Base-by-base conservation (phyloP, 2,888 invertebrate genomes). In the Graphium colonna region DNA sequence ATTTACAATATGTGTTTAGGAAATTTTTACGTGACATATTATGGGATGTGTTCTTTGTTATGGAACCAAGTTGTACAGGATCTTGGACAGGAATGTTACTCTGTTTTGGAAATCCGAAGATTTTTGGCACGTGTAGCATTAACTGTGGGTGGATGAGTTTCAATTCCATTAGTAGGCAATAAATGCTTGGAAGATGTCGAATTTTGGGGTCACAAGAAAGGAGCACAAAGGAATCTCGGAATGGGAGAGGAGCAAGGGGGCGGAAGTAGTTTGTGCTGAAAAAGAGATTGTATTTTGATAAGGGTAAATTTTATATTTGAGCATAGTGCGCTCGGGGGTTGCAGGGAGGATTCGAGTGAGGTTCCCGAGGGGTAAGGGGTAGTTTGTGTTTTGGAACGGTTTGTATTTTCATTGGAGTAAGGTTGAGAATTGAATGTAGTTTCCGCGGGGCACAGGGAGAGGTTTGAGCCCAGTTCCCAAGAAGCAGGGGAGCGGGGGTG, bases 401-500 rank as follows among this genome's bases (percentile, higher is more conserved):
- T 5, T 3, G 4, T 36, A 36, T 36, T 12, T 13, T 4, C 1
- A 12, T 9, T 12, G 1, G 13, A 12, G 41, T 57, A 64, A 56
- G 61, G 63, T 61, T 52, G 58, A 52, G 42, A 52, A 52, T 61
- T 21, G 21, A 21, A 5, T 21, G 21, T 21, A 5, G 21, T 5
- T 2, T 56, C 58, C 50, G 44, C 43, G 52, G 42, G 58, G 26
- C 33, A 38, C 16, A 9, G 15, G 31, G 21, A 13, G 28, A 42
- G 7, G 49, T 21, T 28, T 54, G 52, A 63, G 64, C 65, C 61
- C 58, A 58, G 41, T 67, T 73, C 52, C 58, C 59, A 65, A 62
- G 63, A 76, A 79, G 78, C 81, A 86, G 65, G 62, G 63, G 77
- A 79, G 78, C 81, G 86, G 87, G 86, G 74, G 65, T 55, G 75